Base-by-base conservation (phyloP, 1,140 invertebrate species). In the Brachionus calyciflorus region DNA sequence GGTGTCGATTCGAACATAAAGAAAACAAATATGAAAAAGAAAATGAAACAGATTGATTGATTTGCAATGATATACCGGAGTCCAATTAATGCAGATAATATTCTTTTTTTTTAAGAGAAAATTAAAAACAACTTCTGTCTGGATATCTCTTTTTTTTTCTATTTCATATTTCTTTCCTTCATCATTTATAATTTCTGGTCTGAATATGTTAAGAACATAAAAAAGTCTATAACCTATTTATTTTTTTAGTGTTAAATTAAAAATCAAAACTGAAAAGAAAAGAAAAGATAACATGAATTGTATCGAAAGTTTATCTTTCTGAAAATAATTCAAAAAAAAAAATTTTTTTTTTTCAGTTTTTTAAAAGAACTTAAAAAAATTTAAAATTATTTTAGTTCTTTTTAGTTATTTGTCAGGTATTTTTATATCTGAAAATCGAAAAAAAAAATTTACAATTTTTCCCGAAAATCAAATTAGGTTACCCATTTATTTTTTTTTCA, bases 41-140 rank as follows among this genome's bases (percentile, higher is more conserved):
- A 55, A 28, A 55, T 55, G 33, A n/a, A 55, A 55, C 51, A 55
- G 26, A 33, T 60, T 60, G 55, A 60, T 60, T 60, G 55, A 60
- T 60, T 60, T 60, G 55, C 55, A 60, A 60, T 60, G 55, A 60
- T 60, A 60, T 60, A 60, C 30, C 55, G 55, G 55, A 60, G 55
- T 60, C 55, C 55, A 60, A 60, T 60, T 60, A 60, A 60, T 17
- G 55, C 55, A 60, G 55, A 60, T 60, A 33, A 60, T 60, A 19
- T 40, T 60, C 55, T 60, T 14, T 53, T 2, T 21, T n/a, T n/a
- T n/a, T n/a, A 3, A 37, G 9, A 37, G 9, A 37, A 40, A 33
- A 40, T 40, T 60, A 60, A 60, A 60, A 60, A 60, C 55, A 60
- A 60, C 55, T 37, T n/a, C 55, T 60, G 55, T 60, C 55, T 60